phyloP scores from a whole-genome alignment of 2,797 vertebrate species.

The Sebastes itinus region DNA sequence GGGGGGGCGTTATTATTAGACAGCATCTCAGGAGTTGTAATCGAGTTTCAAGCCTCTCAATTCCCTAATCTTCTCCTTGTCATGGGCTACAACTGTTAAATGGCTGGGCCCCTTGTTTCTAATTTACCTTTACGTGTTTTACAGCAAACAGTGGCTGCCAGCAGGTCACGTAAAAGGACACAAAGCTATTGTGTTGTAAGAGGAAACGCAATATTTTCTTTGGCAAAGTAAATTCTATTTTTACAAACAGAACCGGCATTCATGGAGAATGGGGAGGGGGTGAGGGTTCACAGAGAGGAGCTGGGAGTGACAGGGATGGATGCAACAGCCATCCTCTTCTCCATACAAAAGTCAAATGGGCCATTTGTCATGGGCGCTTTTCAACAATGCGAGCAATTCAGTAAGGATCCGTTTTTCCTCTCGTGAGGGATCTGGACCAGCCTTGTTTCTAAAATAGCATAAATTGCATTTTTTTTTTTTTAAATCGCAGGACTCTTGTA shows the following conservation, averaged over 20 bases:
- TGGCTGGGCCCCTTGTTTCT: slow-evolving; percentile 66
- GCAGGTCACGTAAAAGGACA: slow-evolving; percentile 50
- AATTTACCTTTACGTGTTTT: slow-evolving; percentile 74
- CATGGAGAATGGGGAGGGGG: slow-evolving; percentile 17
- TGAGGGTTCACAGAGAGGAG: slow-evolving; percentile 36
- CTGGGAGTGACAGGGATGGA: slow-evolving; percentile 53
- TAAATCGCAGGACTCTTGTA: slow-evolving; percentile 35
- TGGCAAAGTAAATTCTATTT: slow-evolving; percentile 73
- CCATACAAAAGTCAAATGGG: slow-evolving; percentile 56
- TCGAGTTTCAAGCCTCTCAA: slow-evolving; percentile 81
- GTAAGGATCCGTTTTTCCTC: slow-evolving; percentile 5
- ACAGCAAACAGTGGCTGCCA: slow-evolving; percentile 58
- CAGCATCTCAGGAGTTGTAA: slow-evolving; percentile 76
- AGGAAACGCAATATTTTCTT: slow-evolving; percentile 73
- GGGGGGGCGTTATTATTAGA: slow-evolving; percentile 72
- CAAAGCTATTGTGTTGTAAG: slow-evolving; percentile 68
- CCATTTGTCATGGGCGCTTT: slow-evolving; percentile 36
- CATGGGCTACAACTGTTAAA: slow-evolving; percentile 79
- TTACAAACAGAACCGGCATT: slow-evolving; percentile 55
- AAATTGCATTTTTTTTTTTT: neutral
- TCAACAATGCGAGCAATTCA: slow-evolving; percentile 44
- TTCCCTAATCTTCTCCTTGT: slow-evolving; percentile 81
- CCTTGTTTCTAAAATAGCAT: slow-evolving; percentile 17
- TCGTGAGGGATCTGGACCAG: neutral
- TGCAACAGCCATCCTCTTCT: slow-evolving; percentile 33